Conservation (phyloP, 2,113 vertebrate genomes). For the Campylomormyrus tamandua region DNA sequence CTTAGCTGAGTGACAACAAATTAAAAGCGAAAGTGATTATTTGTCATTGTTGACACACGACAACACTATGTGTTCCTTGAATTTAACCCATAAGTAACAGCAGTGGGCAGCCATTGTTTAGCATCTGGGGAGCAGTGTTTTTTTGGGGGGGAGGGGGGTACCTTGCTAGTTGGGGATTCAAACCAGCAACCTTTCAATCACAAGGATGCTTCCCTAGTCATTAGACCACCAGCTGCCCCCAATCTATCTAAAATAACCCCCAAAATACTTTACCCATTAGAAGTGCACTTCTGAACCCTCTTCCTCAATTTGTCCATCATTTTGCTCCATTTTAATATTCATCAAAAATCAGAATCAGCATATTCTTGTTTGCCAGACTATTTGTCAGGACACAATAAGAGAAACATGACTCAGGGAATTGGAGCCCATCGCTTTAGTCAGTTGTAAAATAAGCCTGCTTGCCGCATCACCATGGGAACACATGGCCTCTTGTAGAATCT, state of each 20-base stretch:
- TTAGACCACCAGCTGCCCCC: too few species aligned
- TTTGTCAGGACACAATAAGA: background rate
- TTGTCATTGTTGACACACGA: too few species aligned
- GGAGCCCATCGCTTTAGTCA: background rate
- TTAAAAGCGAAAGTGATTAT: background rate
- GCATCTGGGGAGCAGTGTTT: background rate
- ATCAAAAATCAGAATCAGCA: background rate
- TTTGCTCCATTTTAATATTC: background rate
- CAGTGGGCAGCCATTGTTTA: background rate
- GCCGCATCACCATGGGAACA: background rate
- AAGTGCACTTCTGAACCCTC: background rate
- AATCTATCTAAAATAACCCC: background rate
- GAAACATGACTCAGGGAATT: background rate
- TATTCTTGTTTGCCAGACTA: background rate
- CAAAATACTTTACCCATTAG: background rate
- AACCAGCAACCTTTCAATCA: too few species aligned
- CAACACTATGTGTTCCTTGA: too few species aligned
- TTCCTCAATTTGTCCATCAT: background rate
- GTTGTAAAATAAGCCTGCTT: background rate
- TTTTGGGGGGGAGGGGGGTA: too few species aligned
- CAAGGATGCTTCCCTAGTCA: too few species aligned
- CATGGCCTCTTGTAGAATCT: background rate
- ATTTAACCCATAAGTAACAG: too few species aligned
- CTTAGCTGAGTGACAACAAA: background rate
- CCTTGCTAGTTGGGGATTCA: too few species aligned